A percentile compares a stretch with the other conserved stretches of the same genome.
phyloP scores from a whole-genome alignment of 2,113 vertebrate genomes.

The Sitta europaea region DNA sequence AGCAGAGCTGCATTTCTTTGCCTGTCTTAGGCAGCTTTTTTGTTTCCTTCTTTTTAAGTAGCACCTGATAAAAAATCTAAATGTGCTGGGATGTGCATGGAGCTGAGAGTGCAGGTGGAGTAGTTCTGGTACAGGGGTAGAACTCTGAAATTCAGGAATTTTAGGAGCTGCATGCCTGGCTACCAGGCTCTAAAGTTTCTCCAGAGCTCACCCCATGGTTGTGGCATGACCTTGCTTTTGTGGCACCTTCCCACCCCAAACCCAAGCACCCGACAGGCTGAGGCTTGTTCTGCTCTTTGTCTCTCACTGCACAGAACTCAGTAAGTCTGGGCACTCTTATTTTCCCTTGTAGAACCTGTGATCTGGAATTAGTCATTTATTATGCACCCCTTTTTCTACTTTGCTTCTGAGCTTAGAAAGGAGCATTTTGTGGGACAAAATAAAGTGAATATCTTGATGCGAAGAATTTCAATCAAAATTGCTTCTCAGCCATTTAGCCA shows the following conservation, averaged over 20 bases:
- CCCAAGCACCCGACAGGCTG: not conserved
- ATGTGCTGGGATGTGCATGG: not conserved
- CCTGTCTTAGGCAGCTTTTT: not conserved
- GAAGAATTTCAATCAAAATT: not conserved
- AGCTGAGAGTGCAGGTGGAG: rapidly evolving
- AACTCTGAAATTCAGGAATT: not conserved
- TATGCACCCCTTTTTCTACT: not conserved
- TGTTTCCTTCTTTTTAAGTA: not conserved
- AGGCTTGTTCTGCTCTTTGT: not conserved
- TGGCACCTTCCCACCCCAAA: not conserved
- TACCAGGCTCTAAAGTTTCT: not conserved
- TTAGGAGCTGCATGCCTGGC: too few relatives aligned
- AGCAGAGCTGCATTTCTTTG: not conserved
- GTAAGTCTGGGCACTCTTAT: not conserved
- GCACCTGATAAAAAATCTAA: not conserved
- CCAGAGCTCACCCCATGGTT: rapidly evolving
- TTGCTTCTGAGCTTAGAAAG: not conserved
- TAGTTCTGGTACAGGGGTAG: not conserved
- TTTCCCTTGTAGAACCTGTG: not conserved
- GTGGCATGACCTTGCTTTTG: rapidly evolving
- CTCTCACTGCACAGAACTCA: not conserved
- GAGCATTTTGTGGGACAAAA: not conserved
- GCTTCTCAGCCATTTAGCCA: not conserved
- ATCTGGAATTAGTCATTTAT: not conserved
- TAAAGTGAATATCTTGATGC: not conserved